Evolutionary conservation across 2,113 vertebrate species (phyloP).

Genomic region (Mandrillus leucophaeus): DNA sequence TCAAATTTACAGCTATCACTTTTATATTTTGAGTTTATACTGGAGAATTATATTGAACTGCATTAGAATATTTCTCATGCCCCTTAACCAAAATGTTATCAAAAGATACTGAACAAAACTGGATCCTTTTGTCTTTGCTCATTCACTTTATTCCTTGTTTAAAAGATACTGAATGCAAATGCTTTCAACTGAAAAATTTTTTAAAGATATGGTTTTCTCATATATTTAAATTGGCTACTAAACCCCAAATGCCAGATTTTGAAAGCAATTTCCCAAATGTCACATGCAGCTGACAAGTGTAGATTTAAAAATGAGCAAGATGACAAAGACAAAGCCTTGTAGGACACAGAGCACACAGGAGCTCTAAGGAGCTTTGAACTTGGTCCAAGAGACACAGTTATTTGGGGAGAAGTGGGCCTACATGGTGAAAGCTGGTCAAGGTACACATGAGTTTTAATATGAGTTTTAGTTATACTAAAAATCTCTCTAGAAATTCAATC

Average conservation of each 20-base stretch:
- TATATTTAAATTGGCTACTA: not conserved
- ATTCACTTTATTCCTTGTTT: not conserved
- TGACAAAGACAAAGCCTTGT: not conserved
- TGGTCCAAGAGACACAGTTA: not conserved
- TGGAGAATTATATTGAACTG: not conserved
- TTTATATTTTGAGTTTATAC: not conserved
- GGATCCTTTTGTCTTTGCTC: not conserved
- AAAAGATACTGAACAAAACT: not conserved
- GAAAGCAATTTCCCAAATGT: not conserved
- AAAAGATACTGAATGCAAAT: not conserved
- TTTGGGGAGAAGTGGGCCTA: not conserved
- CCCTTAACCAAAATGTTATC: not conserved
- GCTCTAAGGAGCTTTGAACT: not conserved
- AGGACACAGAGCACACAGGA: rapidly evolving
- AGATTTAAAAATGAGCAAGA: not conserved
- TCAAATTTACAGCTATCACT: not conserved
- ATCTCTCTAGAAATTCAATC: not conserved
- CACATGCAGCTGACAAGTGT: not conserved
- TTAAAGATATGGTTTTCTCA: not conserved
- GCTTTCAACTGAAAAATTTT: not conserved
- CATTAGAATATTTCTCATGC: not conserved
- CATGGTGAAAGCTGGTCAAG: rapidly evolving
- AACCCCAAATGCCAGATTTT: constrained; percentile 36
- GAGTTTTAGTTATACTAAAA: not conserved
- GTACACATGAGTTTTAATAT: not conserved